phyloP scores from a whole-genome alignment of 2,888 invertebrate species.

The Drosophila birchii region DNA sequence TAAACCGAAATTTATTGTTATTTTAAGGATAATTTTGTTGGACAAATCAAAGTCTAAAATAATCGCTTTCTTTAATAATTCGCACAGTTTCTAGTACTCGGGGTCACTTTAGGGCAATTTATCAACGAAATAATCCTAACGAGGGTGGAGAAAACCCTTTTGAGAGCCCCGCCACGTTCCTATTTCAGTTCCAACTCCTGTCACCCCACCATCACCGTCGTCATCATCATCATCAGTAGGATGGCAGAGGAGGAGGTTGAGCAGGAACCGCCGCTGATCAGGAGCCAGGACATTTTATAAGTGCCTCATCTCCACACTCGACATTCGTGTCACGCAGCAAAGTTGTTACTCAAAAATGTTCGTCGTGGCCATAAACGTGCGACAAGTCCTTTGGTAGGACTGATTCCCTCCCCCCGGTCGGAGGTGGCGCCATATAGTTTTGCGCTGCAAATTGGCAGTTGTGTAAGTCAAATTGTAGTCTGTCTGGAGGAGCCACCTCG shows the following conservation, averaged over 20 bases:
- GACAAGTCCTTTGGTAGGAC: conserved; percentile 38
- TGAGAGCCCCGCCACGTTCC: conserved; percentile 32
- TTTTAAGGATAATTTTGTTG: background rate
- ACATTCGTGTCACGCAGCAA: conserved; percentile 70
- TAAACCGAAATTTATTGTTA: background rate
- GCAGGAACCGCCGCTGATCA: conserved; percentile 38
- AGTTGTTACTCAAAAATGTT: conserved; percentile 73
- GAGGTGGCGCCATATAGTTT: conserved; percentile 46
- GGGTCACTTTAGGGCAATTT: conserved; percentile 42
- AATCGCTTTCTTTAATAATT: conserved; percentile 31
- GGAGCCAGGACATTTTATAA: conserved; percentile 62
- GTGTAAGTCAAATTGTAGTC: conserved; percentile 57
- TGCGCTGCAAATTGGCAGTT: conserved; percentile 57
- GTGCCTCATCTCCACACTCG: conserved; percentile 52
- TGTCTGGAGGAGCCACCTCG: conserved; percentile 31
- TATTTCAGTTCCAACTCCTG: background rate
- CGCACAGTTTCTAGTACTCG: conserved; percentile 13
- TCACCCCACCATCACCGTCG: conserved; percentile 42
- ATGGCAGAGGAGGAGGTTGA: background rate
- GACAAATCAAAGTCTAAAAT: background rate
- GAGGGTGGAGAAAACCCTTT: conserved; percentile 23
- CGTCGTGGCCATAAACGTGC: conserved; percentile 63
- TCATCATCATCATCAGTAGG: conserved; percentile 29
- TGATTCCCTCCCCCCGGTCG: background rate
- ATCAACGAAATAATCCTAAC: conserved; percentile 30